phyloP scores from a whole-genome alignment of 2,888 invertebrate genomes.

The Volucella inanis region DNA sequence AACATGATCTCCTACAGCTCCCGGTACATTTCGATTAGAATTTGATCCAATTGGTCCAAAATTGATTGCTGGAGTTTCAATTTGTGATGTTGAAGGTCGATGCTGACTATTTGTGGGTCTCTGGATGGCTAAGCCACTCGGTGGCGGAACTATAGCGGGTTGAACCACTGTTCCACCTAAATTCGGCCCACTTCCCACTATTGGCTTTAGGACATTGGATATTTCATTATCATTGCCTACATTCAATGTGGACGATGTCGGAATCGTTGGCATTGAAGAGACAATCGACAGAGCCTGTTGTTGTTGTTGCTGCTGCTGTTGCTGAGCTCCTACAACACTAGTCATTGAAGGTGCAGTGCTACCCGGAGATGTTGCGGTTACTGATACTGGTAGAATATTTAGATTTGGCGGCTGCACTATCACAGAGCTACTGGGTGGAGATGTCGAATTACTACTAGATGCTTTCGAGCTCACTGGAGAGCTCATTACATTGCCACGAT shows the following conservation, averaged over 20 bases:
- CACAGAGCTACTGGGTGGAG: conserved; percentile 83
- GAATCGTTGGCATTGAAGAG: conserved; percentile 57
- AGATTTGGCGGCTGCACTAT: conserved; percentile 71
- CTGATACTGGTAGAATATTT: conserved; percentile 76
- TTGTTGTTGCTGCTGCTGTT: conserved; percentile 60
- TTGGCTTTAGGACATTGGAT: conserved; percentile 70
- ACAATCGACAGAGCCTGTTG: conserved; percentile 48
- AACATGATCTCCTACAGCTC: conserved; percentile 76
- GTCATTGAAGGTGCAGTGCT: conserved; percentile 72
- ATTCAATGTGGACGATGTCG: conserved; percentile 62
- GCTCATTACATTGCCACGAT: conserved; percentile 89
- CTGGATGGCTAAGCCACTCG: conserved; percentile 81
- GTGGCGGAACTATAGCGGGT: conserved; percentile 73
- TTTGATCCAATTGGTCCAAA: conserved; percentile 81
- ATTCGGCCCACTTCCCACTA: conserved; percentile 53
- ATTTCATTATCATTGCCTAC: conserved; percentile 67
- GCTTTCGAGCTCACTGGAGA: conserved; percentile 89
- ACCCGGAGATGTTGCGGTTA: conserved; percentile 72
- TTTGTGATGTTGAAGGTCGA: conserved; percentile 72
- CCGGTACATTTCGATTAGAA: conserved; percentile 72
- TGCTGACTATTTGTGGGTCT: conserved; percentile 79
- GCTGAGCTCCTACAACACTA: conserved; percentile 71
- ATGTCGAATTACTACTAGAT: conserved; percentile 84
- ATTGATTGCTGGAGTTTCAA: conserved; percentile 76
- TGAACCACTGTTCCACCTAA: conserved; percentile 57